Percentiles rank a stretch among this genome's conserved stretches.
These are phyloP conservation scores for Leptinotarsa haldemani DNA, from an alignment of 2,888 invertebrate species.

Conservation along the genomic window DNA sequence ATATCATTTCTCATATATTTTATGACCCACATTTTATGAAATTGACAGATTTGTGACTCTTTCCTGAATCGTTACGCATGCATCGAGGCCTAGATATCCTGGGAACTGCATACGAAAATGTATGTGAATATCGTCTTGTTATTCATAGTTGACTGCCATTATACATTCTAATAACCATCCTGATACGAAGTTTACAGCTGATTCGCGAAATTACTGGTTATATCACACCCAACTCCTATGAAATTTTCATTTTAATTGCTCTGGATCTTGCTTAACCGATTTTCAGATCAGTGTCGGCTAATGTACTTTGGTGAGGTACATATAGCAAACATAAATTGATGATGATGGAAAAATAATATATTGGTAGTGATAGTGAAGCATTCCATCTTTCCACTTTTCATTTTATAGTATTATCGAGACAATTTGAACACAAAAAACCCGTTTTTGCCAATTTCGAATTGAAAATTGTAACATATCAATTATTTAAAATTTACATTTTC, in stretches of 20 bases:
- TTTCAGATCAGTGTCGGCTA: neutral
- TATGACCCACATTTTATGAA: neutral
- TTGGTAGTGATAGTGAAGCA: no score
- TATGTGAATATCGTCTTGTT: conserved; percentile 4
- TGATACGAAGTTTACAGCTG: conserved; percentile 12
- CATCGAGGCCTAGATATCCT: conserved; percentile 2
- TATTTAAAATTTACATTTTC: no score
- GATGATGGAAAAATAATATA: no score
- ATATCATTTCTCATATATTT: neutral
- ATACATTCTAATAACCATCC: conserved; percentile 11
- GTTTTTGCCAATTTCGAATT: no score
- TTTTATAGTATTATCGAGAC: no score
- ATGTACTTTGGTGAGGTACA: neutral
- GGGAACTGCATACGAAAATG: neutral
- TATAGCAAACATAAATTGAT: no score
- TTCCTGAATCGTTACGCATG: conserved; percentile 9
- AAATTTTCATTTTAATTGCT: conserved; percentile 4
- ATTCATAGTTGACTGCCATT: conserved; percentile 8
- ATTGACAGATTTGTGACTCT: conserved; percentile 1
- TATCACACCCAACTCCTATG: neutral
- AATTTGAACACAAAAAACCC: no score
- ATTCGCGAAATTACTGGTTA: neutral
- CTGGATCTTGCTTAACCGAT: conserved; percentile 4
- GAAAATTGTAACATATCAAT: no score
- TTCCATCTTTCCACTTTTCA: no score